Evolutionary conservation across 2,113 vertebrate genomes (phyloP), one percentile per base, ranked within the genome.

Genomic region (Chlamydotis undulata): DNA sequence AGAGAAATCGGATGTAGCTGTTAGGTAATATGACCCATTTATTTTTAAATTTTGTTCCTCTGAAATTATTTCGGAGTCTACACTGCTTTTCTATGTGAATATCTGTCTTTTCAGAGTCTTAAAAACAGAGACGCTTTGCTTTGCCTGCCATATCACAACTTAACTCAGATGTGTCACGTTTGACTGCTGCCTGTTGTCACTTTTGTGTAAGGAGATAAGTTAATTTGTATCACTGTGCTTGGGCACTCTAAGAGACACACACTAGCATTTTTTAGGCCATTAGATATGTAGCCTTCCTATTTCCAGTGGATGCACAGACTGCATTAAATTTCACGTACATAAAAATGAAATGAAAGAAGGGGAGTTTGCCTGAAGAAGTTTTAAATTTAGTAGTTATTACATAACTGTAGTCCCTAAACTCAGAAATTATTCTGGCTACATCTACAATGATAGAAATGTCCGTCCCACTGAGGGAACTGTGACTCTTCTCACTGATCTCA

Each of bases 151-250:
- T 37, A 43, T 70, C 29, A 24, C 18, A 78, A 1, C 14, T 69
- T 47, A 70, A 64, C 45, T 78, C 37, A 45, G 39, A 11, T 0
- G 0, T 64, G 49, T 31, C 28, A 11, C 0, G 1, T 80, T 55
- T 87, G 26, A 39, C 28, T 91, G 56, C 49, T 82, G 7, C 28
- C 23, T 9, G 2, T 50, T 73, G 41, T 55, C 55, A 50, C 22
- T 75, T 87, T 18, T 53, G 9, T 69, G 13, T 73, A 47, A 74
- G 49, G 28, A 83, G 25, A 14, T 31, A n/a, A 69, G 28, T 71
- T 60, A 35, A 53, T 64, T 68, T 89, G 6, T 57, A 35, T 63
- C 31, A 8, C 4, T 25, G 19, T 83, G 41, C 24, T 61, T 70
- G 33, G 41, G 43, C 26, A 23, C 25, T 45, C 2, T 64, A 28